Evolutionary conservation across 2,797 vertebrate genomes (phyloP).

Genomic region (Gymnoscopelus microlampas): DNA sequence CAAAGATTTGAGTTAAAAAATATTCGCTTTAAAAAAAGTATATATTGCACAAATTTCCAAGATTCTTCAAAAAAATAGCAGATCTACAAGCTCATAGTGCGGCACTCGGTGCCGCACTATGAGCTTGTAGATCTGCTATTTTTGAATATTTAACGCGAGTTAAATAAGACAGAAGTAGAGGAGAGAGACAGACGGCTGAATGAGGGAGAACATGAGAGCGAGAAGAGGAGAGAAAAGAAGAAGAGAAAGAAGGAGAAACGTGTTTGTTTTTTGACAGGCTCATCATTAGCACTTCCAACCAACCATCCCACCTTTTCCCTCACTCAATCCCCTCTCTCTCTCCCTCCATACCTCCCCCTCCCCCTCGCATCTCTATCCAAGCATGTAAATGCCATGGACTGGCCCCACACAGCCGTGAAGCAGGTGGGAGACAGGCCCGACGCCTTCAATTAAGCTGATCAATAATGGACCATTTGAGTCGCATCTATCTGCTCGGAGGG

Average conservation of each 20-base stretch:
- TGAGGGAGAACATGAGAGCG: too few relatives aligned
- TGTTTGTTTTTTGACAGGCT: slow-evolving; percentile 41
- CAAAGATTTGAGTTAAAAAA: too few relatives aligned
- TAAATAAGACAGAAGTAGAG: too few relatives aligned
- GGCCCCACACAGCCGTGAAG: slow-evolving; percentile 52
- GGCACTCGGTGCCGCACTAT: too few relatives aligned
- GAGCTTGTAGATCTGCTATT: too few relatives aligned
- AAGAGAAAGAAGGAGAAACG: slow-evolving; percentile 30
- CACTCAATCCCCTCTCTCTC: slow-evolving; percentile 8
- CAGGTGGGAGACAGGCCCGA: slow-evolving; percentile 58
- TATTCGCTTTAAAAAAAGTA: too few relatives aligned
- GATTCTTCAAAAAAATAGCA: too few relatives aligned
- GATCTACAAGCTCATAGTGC: too few relatives aligned
- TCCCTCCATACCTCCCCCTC: slow-evolving; percentile 15
- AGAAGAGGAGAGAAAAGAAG: slow-evolving; percentile 2
- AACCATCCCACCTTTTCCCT: slow-evolving; percentile 11
- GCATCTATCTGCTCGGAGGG: not conserved
- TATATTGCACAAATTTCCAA: too few relatives aligned
- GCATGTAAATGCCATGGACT: slow-evolving; percentile 68
- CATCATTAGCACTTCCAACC: slow-evolving; percentile 39
- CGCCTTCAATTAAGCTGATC: slow-evolving; percentile 69
- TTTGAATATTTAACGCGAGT: too few relatives aligned
- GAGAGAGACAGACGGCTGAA: too few relatives aligned
- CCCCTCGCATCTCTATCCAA: slow-evolving; percentile 59
- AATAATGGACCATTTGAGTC: slow-evolving; percentile 51